Base-by-base conservation (phyloP, 2,888 invertebrate species). In the Crossocerus cetratus region DNA sequence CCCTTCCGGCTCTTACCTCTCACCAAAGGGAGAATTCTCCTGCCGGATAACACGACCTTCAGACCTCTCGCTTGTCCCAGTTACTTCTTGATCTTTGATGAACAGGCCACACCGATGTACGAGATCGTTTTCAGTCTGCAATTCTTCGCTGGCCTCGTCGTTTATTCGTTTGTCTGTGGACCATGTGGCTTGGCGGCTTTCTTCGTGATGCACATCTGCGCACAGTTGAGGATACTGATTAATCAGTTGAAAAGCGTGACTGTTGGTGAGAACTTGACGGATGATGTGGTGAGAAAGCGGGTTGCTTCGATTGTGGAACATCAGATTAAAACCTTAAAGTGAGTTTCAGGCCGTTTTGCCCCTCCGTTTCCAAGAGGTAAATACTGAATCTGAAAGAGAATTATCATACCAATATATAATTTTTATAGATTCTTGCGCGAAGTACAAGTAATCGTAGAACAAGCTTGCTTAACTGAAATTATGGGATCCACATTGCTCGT, bases 1-100 rank as follows among this genome's bases (percentile, higher is more conserved):
- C 75, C 70, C 0, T 84, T 79, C 77, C 82, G 85, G 53, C 80
- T 85, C 42, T 56, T 85, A 45, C 86, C 86, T 0, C 42, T 84
- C 0, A 57, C 71, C 1, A 68, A 59, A 5, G 77, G 78, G 4
- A 45, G 62, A 1, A 21, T 72, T 1, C 23, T 78, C 4, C 59
- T 77, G 0, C 69, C 65, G 0, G 49, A 49, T n/a, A 84, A 83
- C 42, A 23, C 64, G 0, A 83, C 82, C 0, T 58, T 83, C 3
- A 72, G 76, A 21, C 77, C 77, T 0, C 55, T 86, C 0, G 72
- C 81, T n/a, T 20, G 44, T 55, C 21, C 56, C 8, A n/a, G 55
- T 42, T 64, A 64, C 22, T 56, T 42, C 13, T 20, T 67, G 8
- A 14, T 49, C 2, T 49, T 49, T 16, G 16, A 16, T 49, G 49